Evolutionary conservation across 2,113 vertebrate species (phyloP).

Genomic region (Colinus virginianus): DNA sequence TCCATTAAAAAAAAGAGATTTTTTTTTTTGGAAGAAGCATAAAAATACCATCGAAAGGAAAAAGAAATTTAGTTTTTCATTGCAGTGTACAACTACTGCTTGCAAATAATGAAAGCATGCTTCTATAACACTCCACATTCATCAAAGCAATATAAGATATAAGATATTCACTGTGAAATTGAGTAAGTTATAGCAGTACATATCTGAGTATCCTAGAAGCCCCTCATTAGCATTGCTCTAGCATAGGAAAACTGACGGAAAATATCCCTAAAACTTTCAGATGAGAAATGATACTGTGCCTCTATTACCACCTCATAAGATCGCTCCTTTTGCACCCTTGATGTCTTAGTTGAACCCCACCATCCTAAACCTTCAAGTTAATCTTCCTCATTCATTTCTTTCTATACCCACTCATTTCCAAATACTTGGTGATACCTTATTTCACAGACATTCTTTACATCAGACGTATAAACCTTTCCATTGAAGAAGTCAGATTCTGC

Average conservation of each 20-base stretch:
- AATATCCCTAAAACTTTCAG: not conserved
- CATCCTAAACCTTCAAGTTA: not conserved
- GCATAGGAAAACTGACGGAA: not conserved
- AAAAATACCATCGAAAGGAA: not conserved
- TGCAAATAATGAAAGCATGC: not conserved
- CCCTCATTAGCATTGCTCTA: not conserved
- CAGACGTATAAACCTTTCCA: not conserved
- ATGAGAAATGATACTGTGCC: not conserved
- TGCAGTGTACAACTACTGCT: not conserved
- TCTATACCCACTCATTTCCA: not conserved
- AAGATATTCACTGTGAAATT: not conserved
- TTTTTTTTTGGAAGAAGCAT: not conserved
- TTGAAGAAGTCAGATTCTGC: not conserved
- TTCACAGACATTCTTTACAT: not conserved
- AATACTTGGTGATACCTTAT: not conserved
- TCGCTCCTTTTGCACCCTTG: not conserved
- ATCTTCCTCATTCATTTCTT: not conserved
- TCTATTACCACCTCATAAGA: not conserved
- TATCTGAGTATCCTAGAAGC: not conserved
- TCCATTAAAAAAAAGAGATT: not conserved
- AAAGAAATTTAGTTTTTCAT: not conserved
- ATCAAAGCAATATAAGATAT: not conserved
- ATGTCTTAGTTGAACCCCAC: not conserved
- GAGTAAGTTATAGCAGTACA: not conserved
- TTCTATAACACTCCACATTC: rapidly evolving